These are phyloP conservation scores for Drosophila tristis DNA, from an alignment of 1,140 invertebrate genomes.

Conservation along the genomic window DNA sequence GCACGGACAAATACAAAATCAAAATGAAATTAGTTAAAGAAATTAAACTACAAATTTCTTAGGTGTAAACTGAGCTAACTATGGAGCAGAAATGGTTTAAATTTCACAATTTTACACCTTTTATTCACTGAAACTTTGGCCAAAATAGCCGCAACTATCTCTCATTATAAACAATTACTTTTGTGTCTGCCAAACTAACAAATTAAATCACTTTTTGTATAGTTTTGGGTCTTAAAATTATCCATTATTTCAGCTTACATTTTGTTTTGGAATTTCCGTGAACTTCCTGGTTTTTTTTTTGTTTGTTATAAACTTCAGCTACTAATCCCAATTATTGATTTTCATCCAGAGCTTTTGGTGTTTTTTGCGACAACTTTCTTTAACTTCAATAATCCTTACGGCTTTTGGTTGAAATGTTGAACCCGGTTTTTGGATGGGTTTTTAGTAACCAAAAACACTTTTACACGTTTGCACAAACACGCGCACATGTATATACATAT, in stretches of 20 bases:
- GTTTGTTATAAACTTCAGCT: constrained; percentile 55
- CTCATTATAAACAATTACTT: neutral
- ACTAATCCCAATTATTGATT: constrained; percentile 80
- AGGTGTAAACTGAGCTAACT: too few relatives aligned
- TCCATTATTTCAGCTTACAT: constrained; percentile 47
- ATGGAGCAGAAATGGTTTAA: too few relatives aligned
- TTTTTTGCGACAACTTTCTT: constrained; percentile 16
- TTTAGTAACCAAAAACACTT: constrained; percentile 30
- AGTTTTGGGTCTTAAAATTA: neutral
- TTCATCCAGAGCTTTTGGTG: constrained; percentile 47
- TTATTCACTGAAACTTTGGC: neutral
- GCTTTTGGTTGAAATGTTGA: constrained; percentile 25
- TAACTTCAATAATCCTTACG: constrained; percentile 31
- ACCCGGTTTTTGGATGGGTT: constrained; percentile 26
- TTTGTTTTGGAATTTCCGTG: constrained; percentile 24
- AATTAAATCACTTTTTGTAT: neutral
- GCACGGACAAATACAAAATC: constrained; percentile 12
- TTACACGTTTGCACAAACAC: constrained; percentile 27
- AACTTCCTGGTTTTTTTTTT: constrained; percentile 22
- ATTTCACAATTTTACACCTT: too few relatives aligned
- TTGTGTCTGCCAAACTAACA: neutral
- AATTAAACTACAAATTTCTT: neutral
- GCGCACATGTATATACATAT: constrained; percentile 23
- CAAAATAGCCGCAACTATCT: too few relatives aligned
- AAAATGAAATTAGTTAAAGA: constrained; percentile 31